These are phyloP conservation scores for Tetraodon nigroviridis DNA, from an alignment of 2,113 vertebrate species.

Conservation along the genomic window DNA sequence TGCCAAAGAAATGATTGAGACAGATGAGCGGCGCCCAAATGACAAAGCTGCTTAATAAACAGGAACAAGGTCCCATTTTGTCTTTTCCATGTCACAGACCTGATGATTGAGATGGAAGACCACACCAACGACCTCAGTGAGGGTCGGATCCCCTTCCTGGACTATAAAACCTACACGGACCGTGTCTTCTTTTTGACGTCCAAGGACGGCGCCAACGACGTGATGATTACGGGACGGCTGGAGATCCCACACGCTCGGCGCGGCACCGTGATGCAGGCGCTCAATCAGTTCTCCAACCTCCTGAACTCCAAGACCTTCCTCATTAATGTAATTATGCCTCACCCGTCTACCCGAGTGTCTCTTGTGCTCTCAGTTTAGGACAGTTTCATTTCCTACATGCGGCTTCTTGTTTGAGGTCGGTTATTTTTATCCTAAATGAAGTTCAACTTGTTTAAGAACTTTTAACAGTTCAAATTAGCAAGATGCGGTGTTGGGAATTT, in stretches of 20 bases:
- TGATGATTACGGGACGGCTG: constrained; percentile 94
- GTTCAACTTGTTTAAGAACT: background rate
- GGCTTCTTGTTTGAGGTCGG: background rate
- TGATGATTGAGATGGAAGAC: constrained; percentile 99
- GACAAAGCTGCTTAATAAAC: constrained; percentile 18
- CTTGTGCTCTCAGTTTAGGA: background rate
- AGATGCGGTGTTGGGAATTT: constrained; percentile 20
- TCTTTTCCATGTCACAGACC: constrained; percentile 70
- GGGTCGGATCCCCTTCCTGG: constrained; percentile 89
- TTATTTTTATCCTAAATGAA: background rate
- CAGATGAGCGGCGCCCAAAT: constrained; percentile 11
- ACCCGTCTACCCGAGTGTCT: background rate
- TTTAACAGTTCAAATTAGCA: constrained; percentile 12
- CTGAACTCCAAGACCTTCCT: constrained; percentile 98
- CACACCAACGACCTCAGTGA: constrained; percentile 92
- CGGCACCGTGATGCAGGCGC: constrained; percentile 80
- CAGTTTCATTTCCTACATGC: background rate
- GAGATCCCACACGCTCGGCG: constrained; percentile 86
- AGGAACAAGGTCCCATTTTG: background rate
- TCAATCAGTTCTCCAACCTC: constrained; percentile 97
- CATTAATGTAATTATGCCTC: constrained; percentile 78
- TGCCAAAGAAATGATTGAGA: constrained; percentile 24
- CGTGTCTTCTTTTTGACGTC: constrained; percentile 96
- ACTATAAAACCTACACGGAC: constrained; percentile 96
- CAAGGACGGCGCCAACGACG: constrained; percentile 93